Base-by-base conservation (phyloP, 2,113 vertebrate genomes). In the Oreotrochilus melanogaster region DNA sequence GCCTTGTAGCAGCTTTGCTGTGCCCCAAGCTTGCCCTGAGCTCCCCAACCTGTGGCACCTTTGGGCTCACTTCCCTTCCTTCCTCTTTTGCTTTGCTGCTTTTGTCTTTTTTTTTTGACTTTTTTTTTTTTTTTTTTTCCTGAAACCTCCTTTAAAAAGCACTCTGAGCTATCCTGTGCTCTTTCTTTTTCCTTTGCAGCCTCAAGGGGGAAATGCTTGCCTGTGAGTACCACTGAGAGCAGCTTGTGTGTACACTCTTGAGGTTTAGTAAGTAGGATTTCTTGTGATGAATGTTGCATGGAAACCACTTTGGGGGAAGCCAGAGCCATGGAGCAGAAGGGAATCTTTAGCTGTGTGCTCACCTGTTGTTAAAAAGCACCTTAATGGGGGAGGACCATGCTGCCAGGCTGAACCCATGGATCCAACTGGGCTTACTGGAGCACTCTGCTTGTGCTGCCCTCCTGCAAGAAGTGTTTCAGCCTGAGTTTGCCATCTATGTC, bases 141-240 rank as follows among this genome's bases (percentile, higher is more conserved):
- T 39, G 39, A 14, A 28, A 4, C 50, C 75, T 78, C 58, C 60
- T 73, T 11, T 23, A 5, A 23, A 81, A 58, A 3, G 74, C 78
- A 2, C 92, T 74, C 0, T 7, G 78, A 97, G 90, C 92, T 93
- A 84, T 94, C 93, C 86, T 95, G 67, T 97, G 94, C 93, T 96
- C 30, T 93, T 82, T 97, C 93, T 97, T 73, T 92, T 96, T 94
- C 98, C 94, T 97, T 95, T 96, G 95, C 98, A 99, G 98, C 97
- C 97, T 97, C 96, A 86, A 92, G 98, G 96, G 97, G 98, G 97
- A 97, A 97, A 82, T 97, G 73, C 96, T 96, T 98, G 96, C 98
- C 97, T 96, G 98, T 99, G 98, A 99, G 98, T 98, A 97, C 90
- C 84, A 4, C 97, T 96, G 93, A 43, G 8, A 66, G 72, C 87